These are phyloP conservation scores for Coregonus sp. DNA, from an alignment of 2,797 vertebrate species.

Conservation along the genomic window DNA sequence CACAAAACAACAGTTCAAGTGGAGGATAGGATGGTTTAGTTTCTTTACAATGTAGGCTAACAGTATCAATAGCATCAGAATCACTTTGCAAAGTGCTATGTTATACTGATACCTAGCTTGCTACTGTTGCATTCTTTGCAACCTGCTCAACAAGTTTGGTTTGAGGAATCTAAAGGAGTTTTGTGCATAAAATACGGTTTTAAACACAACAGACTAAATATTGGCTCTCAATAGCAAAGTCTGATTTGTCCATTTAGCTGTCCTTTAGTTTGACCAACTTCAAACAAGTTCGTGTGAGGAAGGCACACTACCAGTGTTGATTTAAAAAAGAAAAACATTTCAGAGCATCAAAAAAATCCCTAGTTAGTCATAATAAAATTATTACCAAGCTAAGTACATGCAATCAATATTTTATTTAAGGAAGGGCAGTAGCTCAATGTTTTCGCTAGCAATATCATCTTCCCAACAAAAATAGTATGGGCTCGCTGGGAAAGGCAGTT, in stretches of 20 bases:
- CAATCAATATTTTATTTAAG: background rate
- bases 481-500: constrained; percentile 65
- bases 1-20: no score
- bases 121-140: constrained; percentile 21
- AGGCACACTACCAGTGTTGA: background rate
- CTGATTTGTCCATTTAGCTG: no score
- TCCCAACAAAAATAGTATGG: constrained; percentile 40
- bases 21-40: no score
- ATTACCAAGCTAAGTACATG: background rate
- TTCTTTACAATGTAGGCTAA: background rate
- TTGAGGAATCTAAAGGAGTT: constrained; percentile 46
- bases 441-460: constrained; percentile 4
- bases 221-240: no score
- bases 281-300: background rate
- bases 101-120: no score
- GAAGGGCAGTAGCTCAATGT: no score
- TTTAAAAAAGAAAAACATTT: background rate
- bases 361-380: background rate
- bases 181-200: constrained; percentile 19
- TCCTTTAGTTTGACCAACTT: background rate
- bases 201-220: background rate
- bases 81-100: background rate
- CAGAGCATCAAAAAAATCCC: background rate
- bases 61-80: background rate
- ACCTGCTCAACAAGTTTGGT: constrained; percentile 72